Evolutionary conservation across 1,140 invertebrate species (phyloP).

Genomic region (Plectrocnemia conspersa): DNA sequence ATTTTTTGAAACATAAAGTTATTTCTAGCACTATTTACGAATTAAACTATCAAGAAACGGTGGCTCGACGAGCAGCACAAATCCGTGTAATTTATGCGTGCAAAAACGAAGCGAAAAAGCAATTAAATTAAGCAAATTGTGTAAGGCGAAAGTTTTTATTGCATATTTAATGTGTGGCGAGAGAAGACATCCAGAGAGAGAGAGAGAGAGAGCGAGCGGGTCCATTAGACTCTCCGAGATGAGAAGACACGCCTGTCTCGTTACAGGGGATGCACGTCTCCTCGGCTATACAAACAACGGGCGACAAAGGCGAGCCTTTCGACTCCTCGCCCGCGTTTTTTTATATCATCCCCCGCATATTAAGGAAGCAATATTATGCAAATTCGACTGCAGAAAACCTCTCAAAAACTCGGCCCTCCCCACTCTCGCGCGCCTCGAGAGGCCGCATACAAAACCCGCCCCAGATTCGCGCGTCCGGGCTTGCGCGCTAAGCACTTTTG

Average conservation of each 20-base stretch:
- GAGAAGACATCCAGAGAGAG: slow-evolving; percentile 18
- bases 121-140: no score
- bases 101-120: no score
- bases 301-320: slow-evolving; percentile 7
- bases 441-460: slow-evolving; percentile 19
- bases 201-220: no score
- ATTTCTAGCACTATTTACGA: no score
- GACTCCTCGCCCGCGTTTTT: slow-evolving; percentile 32
- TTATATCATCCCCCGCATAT: slow-evolving; percentile 39
- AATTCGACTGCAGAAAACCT: slow-evolving; percentile 39
- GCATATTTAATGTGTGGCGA: slow-evolving; percentile 25
- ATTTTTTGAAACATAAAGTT: no score
- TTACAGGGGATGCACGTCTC: slow-evolving; percentile 11
- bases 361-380: slow-evolving; percentile 52
- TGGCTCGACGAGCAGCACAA: no score
- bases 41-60: no score
- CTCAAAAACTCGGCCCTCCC: slow-evolving; percentile 21
- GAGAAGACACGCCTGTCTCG: slow-evolving; percentile 12
- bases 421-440: no score
- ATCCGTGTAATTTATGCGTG: no score
- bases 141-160: slow-evolving; percentile 12
- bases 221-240: slow-evolving; percentile 9
- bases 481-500: slow-evolving; percentile 17
- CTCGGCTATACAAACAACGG: slow-evolving; percentile 5
- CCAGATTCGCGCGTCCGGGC: slow-evolving; percentile 16